phyloP scores from a whole-genome alignment of 2,888 invertebrate genomes.

The Frankliniella intonsa region DNA sequence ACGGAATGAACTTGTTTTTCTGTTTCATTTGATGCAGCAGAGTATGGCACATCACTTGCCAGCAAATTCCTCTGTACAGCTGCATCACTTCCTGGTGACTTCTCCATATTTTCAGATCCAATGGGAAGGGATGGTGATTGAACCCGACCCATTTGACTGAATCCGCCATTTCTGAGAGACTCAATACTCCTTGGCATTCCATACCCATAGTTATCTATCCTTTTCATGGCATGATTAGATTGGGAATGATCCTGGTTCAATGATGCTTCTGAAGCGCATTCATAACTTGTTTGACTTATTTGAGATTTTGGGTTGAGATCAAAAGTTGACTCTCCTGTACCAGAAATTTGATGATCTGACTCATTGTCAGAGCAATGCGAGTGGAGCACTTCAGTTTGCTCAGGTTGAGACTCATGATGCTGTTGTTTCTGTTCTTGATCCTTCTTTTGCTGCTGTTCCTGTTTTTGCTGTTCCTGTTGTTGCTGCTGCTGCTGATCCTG shows the following conservation, averaged over 20 bases:
- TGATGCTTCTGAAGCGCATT: not conserved
- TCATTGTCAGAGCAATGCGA: not conserved
- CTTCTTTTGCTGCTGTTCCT: not conserved
- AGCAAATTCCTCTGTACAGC: not conserved
- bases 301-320: not conserved
- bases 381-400: not conserved
- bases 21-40: not conserved
- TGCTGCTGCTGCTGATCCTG: conserved; percentile 13
- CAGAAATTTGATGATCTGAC: not conserved
- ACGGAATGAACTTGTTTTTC: not conserved
- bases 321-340: not conserved
- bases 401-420: not conserved
- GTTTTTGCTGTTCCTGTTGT: conserved; percentile 31
- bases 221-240: too few relatives aligned
- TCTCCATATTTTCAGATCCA: not conserved
- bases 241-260: not conserved
- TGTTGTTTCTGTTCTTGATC: not conserved
- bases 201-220: too few relatives aligned
- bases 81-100: not conserved
- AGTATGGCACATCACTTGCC: not conserved
- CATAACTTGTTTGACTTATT: not conserved
- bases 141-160: not conserved
- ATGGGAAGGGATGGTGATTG: not conserved
- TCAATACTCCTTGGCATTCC: not conserved
- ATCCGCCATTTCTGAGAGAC: not conserved